Base-by-base conservation (phyloP, 92 coral and sea anemone genomes). In the Hydrozoanthus gracilis region DNA sequence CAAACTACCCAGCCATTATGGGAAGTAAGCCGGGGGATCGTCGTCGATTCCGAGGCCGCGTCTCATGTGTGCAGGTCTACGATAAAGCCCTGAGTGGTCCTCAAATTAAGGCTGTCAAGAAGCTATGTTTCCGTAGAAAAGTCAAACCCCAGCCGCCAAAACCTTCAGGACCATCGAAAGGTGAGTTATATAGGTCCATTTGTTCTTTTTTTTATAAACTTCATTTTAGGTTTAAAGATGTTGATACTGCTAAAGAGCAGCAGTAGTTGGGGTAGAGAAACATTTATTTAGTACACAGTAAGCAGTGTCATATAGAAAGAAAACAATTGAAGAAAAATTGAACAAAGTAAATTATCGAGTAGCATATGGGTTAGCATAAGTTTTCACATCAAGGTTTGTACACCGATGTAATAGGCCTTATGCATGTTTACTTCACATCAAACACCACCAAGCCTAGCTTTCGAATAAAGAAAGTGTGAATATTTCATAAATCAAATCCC, bases 21-120 rank as follows among this genome's bases (percentile, higher is more conserved):
- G 98, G 98, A 73, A 87, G 95, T 61, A 94, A 92, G 73, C 93
- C 90, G 9, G 76, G 88, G n/a, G 95, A 94, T 58, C 86, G 79
- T 17, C 92, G 98, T 13, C 69, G 78, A 51, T 92, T 94, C 87
- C 82, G 85, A 35, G 98, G 98, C 44, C 84, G 93, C 35, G 77
- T 94, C 51, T 90, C 95, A 0, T 94, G 98, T 62, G 48, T 94
- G 35, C 95, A 90, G 86, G 80, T 94, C 69, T 94, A 90, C 91
- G 83, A 75, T 55, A 76, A 83, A 65, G 92, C 95, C 71, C 83
- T 94, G 77, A 92, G 84, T 46, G 95, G 98, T 35, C 93, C 87
- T 17, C 95, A 94, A 66, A 89, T 92, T 14, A 82, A 89, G 9
- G 92, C 91, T 16, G 91, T 76, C 39, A 90, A 85, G 60, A 88